phyloP scores from a whole-genome alignment of 2,113 vertebrate genomes.

The Rousettus leschenaultii region DNA sequence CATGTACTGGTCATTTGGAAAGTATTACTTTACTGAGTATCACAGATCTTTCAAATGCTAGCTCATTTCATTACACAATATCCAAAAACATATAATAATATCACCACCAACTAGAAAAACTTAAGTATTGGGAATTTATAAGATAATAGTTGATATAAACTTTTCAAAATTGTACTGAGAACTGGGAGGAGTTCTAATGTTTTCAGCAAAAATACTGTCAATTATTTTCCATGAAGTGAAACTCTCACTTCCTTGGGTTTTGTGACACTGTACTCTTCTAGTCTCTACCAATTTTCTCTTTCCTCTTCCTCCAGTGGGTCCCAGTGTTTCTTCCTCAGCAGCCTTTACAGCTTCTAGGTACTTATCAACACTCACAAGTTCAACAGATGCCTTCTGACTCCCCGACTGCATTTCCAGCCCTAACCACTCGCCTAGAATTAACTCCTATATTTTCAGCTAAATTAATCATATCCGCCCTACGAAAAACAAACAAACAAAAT shows the following conservation, averaged over 20 bases:
- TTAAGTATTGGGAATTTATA: neutral
- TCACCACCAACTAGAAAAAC: neutral
- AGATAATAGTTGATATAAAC: neutral
- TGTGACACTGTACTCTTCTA: neutral
- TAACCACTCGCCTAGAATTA: neutral
- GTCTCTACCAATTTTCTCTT: neutral
- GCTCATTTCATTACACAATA: neutral
- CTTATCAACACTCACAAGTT: neutral
- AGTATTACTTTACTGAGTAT: neutral
- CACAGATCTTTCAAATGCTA: neutral
- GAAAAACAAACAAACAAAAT: neutral
- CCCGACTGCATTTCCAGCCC: neutral
- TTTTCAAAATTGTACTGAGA: neutral
- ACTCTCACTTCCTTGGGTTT: neutral
- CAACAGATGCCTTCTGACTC: neutral
- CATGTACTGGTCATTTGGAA: neutral
- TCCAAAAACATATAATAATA: neutral
- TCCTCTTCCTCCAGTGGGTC: neutral
- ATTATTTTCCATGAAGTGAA: neutral
- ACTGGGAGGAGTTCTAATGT: neutral
- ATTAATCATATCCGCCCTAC: neutral
- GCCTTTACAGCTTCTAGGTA: neutral
- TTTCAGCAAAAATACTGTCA: neutral
- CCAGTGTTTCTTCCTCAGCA: neutral
- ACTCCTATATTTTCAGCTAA: neutral